A percentile compares a stretch with the other conserved stretches of the same genome.
These are phyloP conservation scores for Tokudaia muenninki DNA, from an alignment of 2,797 vertebrate species.

Conservation along the genomic window DNA sequence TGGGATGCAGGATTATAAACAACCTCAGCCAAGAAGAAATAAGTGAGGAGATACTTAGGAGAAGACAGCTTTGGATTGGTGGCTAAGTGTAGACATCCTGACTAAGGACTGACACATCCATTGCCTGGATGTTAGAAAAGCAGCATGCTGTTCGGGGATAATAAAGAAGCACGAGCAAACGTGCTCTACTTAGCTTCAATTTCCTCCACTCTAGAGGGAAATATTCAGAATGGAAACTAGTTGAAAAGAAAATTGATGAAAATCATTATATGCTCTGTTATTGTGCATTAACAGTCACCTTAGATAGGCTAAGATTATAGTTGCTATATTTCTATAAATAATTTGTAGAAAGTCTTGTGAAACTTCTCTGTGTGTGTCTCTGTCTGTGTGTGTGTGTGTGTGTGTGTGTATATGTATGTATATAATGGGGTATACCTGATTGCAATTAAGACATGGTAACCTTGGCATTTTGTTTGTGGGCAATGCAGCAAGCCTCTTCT, in stretches of 20 bases:
- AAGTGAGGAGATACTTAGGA: not conserved
- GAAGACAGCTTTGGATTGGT: not conserved
- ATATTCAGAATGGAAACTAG: not conserved
- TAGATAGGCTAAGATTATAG: not conserved
- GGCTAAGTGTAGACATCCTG: not conserved
- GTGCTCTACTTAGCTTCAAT: not conserved
- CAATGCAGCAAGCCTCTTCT: not conserved
- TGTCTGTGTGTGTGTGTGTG: not conserved
- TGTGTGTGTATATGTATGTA: not conserved
- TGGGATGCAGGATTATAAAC: not conserved
- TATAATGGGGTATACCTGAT: not conserved
- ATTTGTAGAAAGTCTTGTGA: conserved; percentile 9
- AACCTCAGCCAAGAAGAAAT: not conserved
- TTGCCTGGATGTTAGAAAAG: not conserved
- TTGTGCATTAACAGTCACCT: conserved; percentile 17
- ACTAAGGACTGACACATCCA: not conserved
- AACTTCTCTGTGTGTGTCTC: not conserved
- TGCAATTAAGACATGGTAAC: not conserved
- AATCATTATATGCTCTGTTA: not conserved
- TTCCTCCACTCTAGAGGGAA: not conserved
- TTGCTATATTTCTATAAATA: conserved; percentile 46
- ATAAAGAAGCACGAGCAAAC: not conserved
- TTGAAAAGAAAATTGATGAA: conserved; percentile 21
- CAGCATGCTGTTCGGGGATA: not conserved
- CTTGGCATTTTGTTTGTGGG: not conserved